phyloP scores from a whole-genome alignment of 2,113 vertebrate genomes.

The Engraulis encrasicolus region DNA sequence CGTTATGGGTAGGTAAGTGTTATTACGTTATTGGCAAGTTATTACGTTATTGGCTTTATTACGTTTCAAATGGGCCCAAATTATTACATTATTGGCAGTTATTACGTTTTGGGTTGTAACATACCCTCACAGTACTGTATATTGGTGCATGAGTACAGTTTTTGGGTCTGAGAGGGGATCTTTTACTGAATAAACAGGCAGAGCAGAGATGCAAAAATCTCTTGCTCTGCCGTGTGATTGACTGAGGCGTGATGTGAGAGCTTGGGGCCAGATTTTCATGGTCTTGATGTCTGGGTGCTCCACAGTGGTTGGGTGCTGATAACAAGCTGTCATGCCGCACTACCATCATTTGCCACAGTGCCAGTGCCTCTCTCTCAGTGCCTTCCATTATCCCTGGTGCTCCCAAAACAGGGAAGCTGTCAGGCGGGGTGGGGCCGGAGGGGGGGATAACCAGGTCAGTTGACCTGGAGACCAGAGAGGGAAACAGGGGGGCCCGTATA shows the following conservation, averaged over 20 bases:
- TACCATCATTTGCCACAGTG: constrained; percentile 45
- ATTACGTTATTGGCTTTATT: too few species aligned
- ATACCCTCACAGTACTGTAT: neutral
- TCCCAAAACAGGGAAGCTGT: too few species aligned
- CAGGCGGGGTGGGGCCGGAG: too few species aligned
- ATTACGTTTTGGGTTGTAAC: too few species aligned
- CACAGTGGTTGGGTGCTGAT: constrained; percentile 37
- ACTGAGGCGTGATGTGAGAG: constrained; percentile 27
- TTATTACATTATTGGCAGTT: too few species aligned
- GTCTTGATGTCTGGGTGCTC: constrained; percentile 37
- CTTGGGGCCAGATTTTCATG: constrained; percentile 44
- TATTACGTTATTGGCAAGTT: too few species aligned
- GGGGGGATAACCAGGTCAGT: too few species aligned
- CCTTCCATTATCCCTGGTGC: constrained; percentile 23
- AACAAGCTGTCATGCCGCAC: constrained; percentile 43
- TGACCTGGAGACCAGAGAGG: too few species aligned
- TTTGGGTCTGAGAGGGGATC: constrained; percentile 4
- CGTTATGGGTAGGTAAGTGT: too few species aligned
- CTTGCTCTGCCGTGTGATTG: neutral
- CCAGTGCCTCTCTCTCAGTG: constrained; percentile 22
- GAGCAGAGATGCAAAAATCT: neutral
- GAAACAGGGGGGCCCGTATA: too few species aligned
- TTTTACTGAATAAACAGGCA: neutral
- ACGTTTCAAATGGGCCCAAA: too few species aligned
- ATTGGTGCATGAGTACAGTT: neutral